Evolutionary conservation across 1,140 invertebrate genomes (phyloP).

Genomic region (Drosophila fuyamai): DNA sequence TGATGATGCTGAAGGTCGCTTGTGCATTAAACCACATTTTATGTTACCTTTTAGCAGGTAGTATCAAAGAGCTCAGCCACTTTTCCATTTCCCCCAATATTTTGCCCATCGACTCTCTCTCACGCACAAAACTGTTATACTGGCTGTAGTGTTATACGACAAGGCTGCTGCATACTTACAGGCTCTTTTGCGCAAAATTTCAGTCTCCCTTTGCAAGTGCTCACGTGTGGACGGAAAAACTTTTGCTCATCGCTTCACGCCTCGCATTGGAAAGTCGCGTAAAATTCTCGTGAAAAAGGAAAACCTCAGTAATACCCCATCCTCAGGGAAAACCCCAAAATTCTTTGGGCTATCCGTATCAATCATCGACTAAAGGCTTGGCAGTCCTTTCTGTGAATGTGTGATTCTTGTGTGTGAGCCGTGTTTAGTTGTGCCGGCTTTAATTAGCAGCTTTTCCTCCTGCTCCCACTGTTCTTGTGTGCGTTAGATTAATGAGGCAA

Average conservation of each 20-base stretch:
- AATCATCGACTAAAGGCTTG: constrained; percentile 42
- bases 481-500: constrained; percentile 73
- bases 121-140: constrained; percentile 37
- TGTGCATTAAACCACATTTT: constrained; percentile 41
- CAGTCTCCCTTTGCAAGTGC: constrained; percentile 74
- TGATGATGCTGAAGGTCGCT: constrained; percentile 38
- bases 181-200: constrained; percentile 35
- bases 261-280: constrained; percentile 29
- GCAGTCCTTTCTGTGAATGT: constrained; percentile 13
- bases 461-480: constrained; percentile 7
- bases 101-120: constrained; percentile 13
- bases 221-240: constrained; percentile 52
- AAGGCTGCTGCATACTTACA: constrained; percentile 67
- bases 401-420: constrained; percentile 18
- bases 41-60: constrained; percentile 42
- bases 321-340: constrained; percentile 11
- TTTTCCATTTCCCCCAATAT: background rate
- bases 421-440: constrained; percentile 43
- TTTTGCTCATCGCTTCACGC: constrained; percentile 27
- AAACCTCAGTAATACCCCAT: background rate
- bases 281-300: constrained; percentile 16
- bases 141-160: constrained; percentile 21
- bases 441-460: constrained; percentile 53
- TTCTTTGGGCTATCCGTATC: constrained; percentile 32
- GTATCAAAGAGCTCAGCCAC: constrained; percentile 19